A percentile compares a stretch with the other conserved stretches of the same genome.
Conservation (phyloP, 1,140 invertebrate genomes). For the Antheraea mylitta region DNA sequence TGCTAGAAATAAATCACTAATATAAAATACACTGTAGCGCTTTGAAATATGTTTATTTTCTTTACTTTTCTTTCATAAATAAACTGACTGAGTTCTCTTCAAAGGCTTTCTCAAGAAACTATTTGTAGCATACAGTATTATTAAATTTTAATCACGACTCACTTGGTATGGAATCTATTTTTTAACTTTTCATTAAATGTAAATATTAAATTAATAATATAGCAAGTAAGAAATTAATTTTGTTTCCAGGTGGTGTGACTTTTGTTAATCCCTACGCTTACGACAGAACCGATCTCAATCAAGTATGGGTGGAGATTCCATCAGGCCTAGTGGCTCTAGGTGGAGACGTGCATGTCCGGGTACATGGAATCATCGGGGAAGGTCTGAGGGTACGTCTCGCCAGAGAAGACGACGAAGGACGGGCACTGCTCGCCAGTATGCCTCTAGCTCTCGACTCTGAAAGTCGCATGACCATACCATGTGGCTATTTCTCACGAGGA, state of each 20-base stretch:
- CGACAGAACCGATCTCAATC: conserved; percentile 53
- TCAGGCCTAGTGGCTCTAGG: conserved; percentile 83
- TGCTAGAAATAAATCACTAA: not conserved
- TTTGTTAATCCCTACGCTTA: conserved; percentile 63
- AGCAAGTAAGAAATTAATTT: not conserved
- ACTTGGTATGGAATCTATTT: not conserved
- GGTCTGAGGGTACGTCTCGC: conserved; percentile 58
- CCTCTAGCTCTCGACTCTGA: conserved; percentile 78
- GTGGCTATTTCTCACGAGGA: conserved; percentile 84
- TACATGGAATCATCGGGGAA: conserved; percentile 62
- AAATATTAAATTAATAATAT: not conserved
- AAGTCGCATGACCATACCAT: conserved; percentile 81
- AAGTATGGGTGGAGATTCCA: conserved; percentile 78
- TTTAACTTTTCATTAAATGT: no score
- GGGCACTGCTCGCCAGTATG: conserved; percentile 82
- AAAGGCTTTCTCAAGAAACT: not conserved
- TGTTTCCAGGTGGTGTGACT: conserved; percentile 50
- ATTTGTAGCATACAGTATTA: not conserved
- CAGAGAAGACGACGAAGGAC: conserved; percentile 80
- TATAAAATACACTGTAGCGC: not conserved
- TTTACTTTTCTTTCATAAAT: not conserved
- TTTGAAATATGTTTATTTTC: not conserved
- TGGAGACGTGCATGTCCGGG: conserved; percentile 81
- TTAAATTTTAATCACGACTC: not conserved
- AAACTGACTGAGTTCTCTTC: not conserved